Evolutionary conservation across 1,140 invertebrate genomes (phyloP).

Genomic region (Campodea augens): DNA sequence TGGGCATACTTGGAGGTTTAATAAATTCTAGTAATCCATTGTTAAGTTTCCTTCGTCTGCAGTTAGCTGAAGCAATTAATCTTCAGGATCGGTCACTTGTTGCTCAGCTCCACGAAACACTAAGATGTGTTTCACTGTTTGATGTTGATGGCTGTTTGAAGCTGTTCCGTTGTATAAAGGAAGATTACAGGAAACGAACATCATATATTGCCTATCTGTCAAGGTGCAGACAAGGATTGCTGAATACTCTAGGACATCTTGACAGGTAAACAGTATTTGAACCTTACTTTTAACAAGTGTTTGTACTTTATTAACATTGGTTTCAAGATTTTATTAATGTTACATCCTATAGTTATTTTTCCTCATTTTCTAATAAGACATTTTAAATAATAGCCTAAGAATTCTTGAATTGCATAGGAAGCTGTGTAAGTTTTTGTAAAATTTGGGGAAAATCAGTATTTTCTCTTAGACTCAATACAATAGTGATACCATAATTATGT

Average conservation of each 20-base stretch:
- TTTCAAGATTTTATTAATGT: too few species aligned
- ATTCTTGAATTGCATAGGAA: too few species aligned
- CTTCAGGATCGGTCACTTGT: conserved; percentile 57
- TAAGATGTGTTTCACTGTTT: conserved; percentile 57
- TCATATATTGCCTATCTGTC: conserved; percentile 73
- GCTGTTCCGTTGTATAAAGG: conserved; percentile 52
- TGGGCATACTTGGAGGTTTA: conserved; percentile 20
- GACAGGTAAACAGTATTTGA: conserved; percentile 35
- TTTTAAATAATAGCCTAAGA: too few species aligned
- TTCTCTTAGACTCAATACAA: too few species aligned
- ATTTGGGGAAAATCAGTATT: too few species aligned
- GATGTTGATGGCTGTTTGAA: conserved; percentile 53
- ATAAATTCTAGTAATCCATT: conserved; percentile 38
- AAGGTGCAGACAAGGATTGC: conserved; percentile 55
- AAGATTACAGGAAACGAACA: conserved; percentile 57
- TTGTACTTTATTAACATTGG: too few species aligned
- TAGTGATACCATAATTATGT: too few species aligned
- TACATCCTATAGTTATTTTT: too few species aligned
- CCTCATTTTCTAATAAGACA: too few species aligned
- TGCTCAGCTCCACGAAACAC: conserved; percentile 70
- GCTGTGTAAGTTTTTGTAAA: too few species aligned
- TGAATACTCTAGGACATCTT: conserved; percentile 58
- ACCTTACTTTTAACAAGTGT: too few species aligned
- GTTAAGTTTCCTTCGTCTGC: conserved; percentile 49
- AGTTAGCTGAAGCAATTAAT: conserved; percentile 74